phyloP scores from a whole-genome alignment of 2,797 vertebrate species.

The Remorina albescens region DNA sequence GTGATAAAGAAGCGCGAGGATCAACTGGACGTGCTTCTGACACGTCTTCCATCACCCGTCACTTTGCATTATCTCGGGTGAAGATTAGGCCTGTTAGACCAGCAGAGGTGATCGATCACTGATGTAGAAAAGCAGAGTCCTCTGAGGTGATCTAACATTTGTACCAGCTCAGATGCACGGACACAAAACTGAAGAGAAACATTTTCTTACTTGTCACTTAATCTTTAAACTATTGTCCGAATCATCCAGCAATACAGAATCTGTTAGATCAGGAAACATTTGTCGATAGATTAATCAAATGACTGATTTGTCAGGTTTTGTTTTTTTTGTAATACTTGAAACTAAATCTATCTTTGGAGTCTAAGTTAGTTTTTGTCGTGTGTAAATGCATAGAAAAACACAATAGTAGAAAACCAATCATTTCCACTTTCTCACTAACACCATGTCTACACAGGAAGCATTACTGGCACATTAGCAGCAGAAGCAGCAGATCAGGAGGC shows the following conservation, averaged over 20 bases:
- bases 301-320: background rate
- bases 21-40: constrained; percentile 42
- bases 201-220: background rate
- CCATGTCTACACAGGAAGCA: background rate
- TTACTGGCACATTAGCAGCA: background rate
- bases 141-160: constrained; percentile 14
- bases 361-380: background rate
- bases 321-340: no score
- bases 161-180: background rate
- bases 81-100: constrained; percentile 28
- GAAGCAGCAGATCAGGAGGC: background rate
- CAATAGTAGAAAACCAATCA: background rate
- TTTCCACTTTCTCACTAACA: background rate
- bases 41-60: constrained; percentile 49
- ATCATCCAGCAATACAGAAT: no score
- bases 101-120: constrained; percentile 18
- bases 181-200: background rate
- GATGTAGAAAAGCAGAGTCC: background rate
- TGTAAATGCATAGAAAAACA: background rate
- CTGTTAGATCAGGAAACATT: background rate
- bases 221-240: no score
- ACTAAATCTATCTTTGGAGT: background rate
- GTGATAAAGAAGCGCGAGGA: constrained; percentile 38
- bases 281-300: background rate
- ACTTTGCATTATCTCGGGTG: constrained; percentile 39